These are phyloP conservation scores for Lapara coniferarum DNA, from an alignment of 2,888 invertebrate species.

Conservation along the genomic window DNA sequence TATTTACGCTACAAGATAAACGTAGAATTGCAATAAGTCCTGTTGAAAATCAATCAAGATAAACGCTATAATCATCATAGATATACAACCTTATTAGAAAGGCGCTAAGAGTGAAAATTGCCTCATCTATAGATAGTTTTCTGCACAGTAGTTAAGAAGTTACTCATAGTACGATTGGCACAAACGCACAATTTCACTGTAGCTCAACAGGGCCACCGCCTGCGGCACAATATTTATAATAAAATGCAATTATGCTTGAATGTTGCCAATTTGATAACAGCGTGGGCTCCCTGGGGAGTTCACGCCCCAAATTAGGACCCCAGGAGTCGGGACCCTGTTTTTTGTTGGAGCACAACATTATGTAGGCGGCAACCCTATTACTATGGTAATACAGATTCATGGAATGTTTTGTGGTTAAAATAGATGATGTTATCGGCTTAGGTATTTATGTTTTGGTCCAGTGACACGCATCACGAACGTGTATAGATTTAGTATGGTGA, in stretches of 20 bases:
- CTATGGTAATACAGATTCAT: slow-evolving; percentile 34
- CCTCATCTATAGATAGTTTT: neutral
- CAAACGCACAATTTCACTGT: neutral
- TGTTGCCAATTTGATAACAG: slow-evolving; percentile 68
- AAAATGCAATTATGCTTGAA: slow-evolving; percentile 57
- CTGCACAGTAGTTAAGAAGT: neutral
- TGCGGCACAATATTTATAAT: slow-evolving; percentile 45
- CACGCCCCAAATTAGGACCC: slow-evolving; percentile 45
- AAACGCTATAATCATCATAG: too few species aligned
- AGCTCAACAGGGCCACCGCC: slow-evolving; percentile 39
- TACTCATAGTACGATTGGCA: neutral
- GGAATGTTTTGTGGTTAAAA: slow-evolving; percentile 30
- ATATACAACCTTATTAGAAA: neutral
- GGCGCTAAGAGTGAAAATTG: neutral
- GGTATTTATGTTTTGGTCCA: neutral
- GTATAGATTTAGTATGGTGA: too few species aligned
- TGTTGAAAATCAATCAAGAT: too few species aligned
- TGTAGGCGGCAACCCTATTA: slow-evolving; percentile 32
- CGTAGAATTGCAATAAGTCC: too few species aligned
- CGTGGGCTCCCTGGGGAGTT: slow-evolving; percentile 47
- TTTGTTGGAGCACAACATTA: slow-evolving; percentile 33
- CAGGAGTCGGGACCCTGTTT: slow-evolving; percentile 32
- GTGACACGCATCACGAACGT: neutral
- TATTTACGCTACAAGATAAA: too few species aligned
- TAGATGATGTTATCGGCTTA: slow-evolving; percentile 1